These are phyloP conservation scores for Varanus komodoensis DNA, from an alignment of 2,113 vertebrate genomes.

Conservation along the genomic window DNA sequence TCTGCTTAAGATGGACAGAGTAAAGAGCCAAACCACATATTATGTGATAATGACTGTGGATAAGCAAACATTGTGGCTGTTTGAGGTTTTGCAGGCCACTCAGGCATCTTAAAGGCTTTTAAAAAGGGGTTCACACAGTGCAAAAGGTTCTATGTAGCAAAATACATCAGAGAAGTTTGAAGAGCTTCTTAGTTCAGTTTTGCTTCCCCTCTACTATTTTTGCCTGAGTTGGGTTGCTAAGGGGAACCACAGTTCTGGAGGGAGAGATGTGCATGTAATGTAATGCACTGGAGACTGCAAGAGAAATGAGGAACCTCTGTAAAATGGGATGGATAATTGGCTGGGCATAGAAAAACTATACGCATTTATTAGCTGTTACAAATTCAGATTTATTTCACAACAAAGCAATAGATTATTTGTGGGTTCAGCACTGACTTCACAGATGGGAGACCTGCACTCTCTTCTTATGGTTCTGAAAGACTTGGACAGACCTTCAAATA, in stretches of 20 bases:
- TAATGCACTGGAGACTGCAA: not conserved
- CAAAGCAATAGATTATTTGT: not conserved
- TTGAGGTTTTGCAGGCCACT: constrained; percentile 67
- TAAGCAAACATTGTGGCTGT: constrained; percentile 67
- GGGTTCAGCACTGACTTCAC: not conserved
- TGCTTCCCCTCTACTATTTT: constrained; percentile 28
- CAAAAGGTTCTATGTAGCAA: constrained; percentile 52
- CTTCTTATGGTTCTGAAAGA: not conserved
- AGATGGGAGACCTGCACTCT: not conserved
- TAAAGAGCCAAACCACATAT: constrained; percentile 66
- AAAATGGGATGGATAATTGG: not conserved
- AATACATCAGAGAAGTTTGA: not conserved
- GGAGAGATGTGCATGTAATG: not conserved
- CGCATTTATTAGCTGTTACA: not conserved
- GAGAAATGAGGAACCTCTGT: not conserved
- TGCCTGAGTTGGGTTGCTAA: constrained; percentile 13
- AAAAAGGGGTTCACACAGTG: constrained; percentile 13
- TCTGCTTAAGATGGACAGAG: constrained; percentile 66
- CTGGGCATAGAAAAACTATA: not conserved
- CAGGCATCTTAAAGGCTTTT: constrained; percentile 50
- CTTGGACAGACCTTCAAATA: not conserved
- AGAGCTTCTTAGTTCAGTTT: constrained; percentile 35
- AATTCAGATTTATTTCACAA: not conserved
- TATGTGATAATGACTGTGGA: constrained; percentile 73
- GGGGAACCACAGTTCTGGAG: not conserved